Percentiles rank a stretch among this genome's conserved stretches.
These are phyloP conservation scores for Anolis apletophallus DNA, from an alignment of 2,797 vertebrate genomes.

Conservation along the genomic window DNA sequence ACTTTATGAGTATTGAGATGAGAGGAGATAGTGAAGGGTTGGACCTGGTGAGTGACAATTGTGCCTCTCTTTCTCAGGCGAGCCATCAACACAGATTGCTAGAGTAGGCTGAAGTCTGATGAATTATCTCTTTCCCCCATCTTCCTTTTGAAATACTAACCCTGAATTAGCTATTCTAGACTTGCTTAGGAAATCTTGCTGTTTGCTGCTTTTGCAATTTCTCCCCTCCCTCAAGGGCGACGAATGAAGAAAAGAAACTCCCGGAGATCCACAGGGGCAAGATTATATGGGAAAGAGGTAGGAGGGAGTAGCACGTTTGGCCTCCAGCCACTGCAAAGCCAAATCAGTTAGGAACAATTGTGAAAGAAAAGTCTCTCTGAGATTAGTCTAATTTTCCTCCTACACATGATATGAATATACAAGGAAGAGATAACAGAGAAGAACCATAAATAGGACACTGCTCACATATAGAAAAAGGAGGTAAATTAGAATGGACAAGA, in stretches of 20 bases:
- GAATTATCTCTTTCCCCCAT: not conserved
- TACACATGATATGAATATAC: not conserved
- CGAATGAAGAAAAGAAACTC: not conserved
- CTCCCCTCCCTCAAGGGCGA: not conserved
- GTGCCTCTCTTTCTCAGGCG: not conserved
- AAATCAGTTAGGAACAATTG: not conserved
- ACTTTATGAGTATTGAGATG: not conserved
- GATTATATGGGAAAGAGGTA: conserved; percentile 13
- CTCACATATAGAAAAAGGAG: not conserved
- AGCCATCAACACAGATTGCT: not conserved
- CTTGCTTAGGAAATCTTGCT: not conserved
- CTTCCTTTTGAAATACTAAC: not conserved
- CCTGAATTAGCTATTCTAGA: not conserved
- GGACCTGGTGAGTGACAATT: no score
- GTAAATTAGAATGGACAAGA: not conserved
- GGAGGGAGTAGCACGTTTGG: not conserved
- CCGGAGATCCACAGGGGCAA: not conserved
- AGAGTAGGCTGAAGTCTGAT: not conserved
- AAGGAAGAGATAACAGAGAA: not conserved
- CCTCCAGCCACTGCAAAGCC: not conserved
- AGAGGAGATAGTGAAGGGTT: not conserved
- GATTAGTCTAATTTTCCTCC: not conserved
- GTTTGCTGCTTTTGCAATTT: not conserved
- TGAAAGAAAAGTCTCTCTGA: conserved; percentile 5
- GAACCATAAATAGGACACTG: not conserved